Percentiles rank a stretch among this genome's conserved stretches.
phyloP scores from a whole-genome alignment of 2,888 invertebrate genomes.

The Mythimna ferrago region DNA sequence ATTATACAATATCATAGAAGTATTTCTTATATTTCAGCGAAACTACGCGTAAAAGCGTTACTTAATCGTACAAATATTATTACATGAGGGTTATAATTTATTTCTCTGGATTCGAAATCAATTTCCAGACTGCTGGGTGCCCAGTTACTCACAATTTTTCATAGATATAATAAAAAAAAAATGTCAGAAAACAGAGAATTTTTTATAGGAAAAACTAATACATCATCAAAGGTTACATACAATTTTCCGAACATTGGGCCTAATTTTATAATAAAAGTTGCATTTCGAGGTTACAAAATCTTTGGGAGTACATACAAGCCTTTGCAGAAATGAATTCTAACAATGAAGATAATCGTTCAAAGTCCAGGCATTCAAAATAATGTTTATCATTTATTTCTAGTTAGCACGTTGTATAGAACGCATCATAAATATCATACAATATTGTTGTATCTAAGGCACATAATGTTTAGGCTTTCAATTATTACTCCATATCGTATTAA shows the following conservation, averaged over 20 bases:
- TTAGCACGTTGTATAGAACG: constrained; percentile 91
- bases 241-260: constrained; percentile 61
- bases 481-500: constrained; percentile 89
- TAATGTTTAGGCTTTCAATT: constrained; percentile 91
- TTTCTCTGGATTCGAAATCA: constrained; percentile 83
- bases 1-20: constrained; percentile 88
- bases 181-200: constrained; percentile 29
- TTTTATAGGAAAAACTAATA: constrained; percentile 44
- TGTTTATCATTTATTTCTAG: constrained; percentile 88
- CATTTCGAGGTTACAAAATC: constrained; percentile 67
- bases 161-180: constrained; percentile 48
- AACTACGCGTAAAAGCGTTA: constrained; percentile 89
- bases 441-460: constrained; percentile 92
- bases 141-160: constrained; percentile 66
- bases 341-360: constrained; percentile 80
- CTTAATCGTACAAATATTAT: constrained; percentile 87
- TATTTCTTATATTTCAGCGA: constrained; percentile 84
- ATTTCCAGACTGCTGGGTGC: constrained; percentile 83
- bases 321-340: constrained; percentile 85
- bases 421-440: constrained; percentile 91
- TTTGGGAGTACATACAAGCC: constrained; percentile 80
- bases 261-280: constrained; percentile 58
- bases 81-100: constrained; percentile 83
- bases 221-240: constrained; percentile 40
- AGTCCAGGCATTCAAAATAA: constrained; percentile 87